Evolutionary conservation across 2,888 invertebrate species (phyloP).

Genomic region (Phyllotreta cruciferae): DNA sequence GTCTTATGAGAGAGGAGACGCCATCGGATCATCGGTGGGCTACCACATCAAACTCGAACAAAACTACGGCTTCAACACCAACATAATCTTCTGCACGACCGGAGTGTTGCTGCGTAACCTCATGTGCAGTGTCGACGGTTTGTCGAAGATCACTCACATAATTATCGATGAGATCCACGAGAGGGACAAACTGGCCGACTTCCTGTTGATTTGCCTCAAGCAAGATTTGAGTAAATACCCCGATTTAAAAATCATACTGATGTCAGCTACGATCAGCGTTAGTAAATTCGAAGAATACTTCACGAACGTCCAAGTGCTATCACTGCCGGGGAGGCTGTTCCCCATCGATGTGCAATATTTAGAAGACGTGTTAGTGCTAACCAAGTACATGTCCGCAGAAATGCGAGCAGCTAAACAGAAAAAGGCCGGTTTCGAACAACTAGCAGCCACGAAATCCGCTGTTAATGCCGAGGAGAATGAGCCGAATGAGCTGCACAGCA

Average conservation of each 20-base stretch:
- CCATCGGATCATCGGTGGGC: conserved; percentile 63
- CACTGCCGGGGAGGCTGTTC: conserved; percentile 77
- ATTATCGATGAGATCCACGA: conserved; percentile 97
- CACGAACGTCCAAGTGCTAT: conserved; percentile 76
- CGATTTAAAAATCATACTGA: conserved; percentile 82
- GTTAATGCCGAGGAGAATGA: conserved; percentile 54
- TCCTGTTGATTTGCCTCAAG: conserved; percentile 84
- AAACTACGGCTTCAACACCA: conserved; percentile 78
- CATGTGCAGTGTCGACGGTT: conserved; percentile 77
- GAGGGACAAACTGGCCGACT: conserved; percentile 91
- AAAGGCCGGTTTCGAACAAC: not conserved
- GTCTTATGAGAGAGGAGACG: conserved; percentile 67
- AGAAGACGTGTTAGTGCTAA: conserved; percentile 77
- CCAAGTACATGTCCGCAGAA: conserved; percentile 61
- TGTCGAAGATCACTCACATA: conserved; percentile 80
- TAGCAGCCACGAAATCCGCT: not conserved
- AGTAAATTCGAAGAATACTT: conserved; percentile 86
- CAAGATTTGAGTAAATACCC: conserved; percentile 75
- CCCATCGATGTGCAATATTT: conserved; percentile 79
- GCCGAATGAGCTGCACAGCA: conserved; percentile 19
- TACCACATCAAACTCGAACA: conserved; percentile 91
- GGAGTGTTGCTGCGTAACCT: conserved; percentile 88
- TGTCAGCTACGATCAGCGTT: conserved; percentile 94
- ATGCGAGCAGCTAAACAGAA: conserved; percentile 38
- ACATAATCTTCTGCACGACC: conserved; percentile 90